A percentile compares a stretch with the other conserved stretches of the same genome.
Conservation (phyloP, 2,888 invertebrate genomes). For the Clostera curtula region DNA sequence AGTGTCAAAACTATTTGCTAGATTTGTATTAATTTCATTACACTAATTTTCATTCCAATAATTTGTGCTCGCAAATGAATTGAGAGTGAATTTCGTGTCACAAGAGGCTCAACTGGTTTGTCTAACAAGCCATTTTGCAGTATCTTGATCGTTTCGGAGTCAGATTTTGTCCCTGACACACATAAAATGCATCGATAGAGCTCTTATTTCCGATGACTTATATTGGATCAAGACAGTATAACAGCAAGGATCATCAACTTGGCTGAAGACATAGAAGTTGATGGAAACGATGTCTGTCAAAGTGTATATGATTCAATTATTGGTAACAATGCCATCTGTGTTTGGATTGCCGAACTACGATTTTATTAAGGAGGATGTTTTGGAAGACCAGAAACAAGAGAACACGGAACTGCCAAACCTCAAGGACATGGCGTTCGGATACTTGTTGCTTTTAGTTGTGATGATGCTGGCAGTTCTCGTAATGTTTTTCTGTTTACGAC, state of each 20-base stretch:
- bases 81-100: constrained; percentile 27
- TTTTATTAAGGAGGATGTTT: constrained; percentile 22
- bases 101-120: constrained; percentile 27
- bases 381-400: constrained; percentile 19
- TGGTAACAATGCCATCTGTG: constrained; percentile 45
- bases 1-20: constrained; percentile 9
- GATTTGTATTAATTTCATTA: constrained; percentile 6
- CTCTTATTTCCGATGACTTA: too few species aligned
- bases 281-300: neutral
- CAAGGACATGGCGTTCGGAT: constrained; percentile 53
- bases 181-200: neutral
- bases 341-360: constrained; percentile 38
- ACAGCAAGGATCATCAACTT: neutral
- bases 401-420: constrained; percentile 21
- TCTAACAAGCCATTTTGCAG: constrained; percentile 22
- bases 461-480: constrained; percentile 54
- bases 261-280: neutral
- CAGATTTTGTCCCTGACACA: neutral
- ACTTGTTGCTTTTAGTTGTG: constrained; percentile 42
- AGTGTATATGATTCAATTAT: neutral
- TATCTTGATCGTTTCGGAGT: neutral
- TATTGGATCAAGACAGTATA: neutral
- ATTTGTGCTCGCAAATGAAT: constrained; percentile 41
- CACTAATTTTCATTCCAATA: constrained; percentile 32
- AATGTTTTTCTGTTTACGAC: constrained; percentile 50